phyloP scores from a whole-genome alignment of 1,140 invertebrate genomes.

The Bradynema listronoti region DNA sequence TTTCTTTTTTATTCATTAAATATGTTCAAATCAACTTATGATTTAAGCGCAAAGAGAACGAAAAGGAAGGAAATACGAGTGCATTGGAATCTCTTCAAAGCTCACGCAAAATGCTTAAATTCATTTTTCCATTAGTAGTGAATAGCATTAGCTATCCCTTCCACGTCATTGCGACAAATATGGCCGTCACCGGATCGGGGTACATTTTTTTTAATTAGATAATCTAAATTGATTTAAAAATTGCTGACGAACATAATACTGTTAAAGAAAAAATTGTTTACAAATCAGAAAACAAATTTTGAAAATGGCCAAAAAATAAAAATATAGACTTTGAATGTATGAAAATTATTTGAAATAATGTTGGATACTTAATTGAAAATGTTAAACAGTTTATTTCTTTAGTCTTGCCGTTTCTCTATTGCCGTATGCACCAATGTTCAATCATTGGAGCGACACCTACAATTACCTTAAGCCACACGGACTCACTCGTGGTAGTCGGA shows the following conservation, averaged over 20 bases:
- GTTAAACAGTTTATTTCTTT: slow-evolving; percentile 40
- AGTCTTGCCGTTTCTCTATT: slow-evolving; percentile 54
- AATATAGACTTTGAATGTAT: neutral
- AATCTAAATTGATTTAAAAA: too few relatives aligned
- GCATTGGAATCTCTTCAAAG: slow-evolving; percentile 11
- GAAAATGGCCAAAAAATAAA: too few relatives aligned
- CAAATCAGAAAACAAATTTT: too few relatives aligned
- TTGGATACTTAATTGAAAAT: slow-evolving; percentile 13
- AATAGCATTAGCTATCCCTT: slow-evolving; percentile 47
- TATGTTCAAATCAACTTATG: neutral
- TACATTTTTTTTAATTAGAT: slow-evolving; percentile 24
- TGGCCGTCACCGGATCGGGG: slow-evolving; percentile 52
- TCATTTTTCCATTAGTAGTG: slow-evolving; percentile 43
- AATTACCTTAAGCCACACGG: slow-evolving; percentile 50
- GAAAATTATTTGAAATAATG: too few relatives aligned
- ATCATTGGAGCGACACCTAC: slow-evolving; percentile 47
- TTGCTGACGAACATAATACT: too few relatives aligned
- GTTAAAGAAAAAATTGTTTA: too few relatives aligned
- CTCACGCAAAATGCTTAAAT: slow-evolving; percentile 13
- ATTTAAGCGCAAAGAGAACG: neutral
- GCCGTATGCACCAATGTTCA: slow-evolving; percentile 51
- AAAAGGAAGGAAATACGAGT: slow-evolving; percentile 14
- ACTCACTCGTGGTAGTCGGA: slow-evolving; percentile 38
- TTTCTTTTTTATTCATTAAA: slow-evolving; percentile 1
- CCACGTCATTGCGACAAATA: slow-evolving; percentile 47